These are phyloP conservation scores for Martes martes DNA, from an alignment of 2,113 vertebrate genomes.

Conservation along the genomic window DNA sequence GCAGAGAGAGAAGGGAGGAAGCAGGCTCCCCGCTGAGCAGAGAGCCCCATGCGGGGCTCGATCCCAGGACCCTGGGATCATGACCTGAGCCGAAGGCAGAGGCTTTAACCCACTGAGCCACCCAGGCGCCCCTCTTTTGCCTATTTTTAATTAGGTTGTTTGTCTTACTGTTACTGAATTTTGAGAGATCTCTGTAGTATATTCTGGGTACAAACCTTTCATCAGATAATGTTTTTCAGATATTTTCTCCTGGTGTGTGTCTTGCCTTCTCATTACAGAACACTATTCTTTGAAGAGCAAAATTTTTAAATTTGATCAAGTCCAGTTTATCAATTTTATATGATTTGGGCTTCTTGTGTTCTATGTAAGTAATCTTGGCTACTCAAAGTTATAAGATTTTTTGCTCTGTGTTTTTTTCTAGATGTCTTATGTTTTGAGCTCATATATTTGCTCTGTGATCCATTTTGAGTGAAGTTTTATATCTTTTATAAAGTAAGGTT, in stretches of 20 bases:
- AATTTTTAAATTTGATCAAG: not conserved
- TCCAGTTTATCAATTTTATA: not conserved
- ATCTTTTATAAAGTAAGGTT: not conserved
- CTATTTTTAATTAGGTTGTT: not conserved
- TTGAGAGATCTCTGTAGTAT: not conserved
- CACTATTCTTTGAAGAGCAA: not conserved
- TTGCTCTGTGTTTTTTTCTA: not conserved
- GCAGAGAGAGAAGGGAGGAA: too few species aligned
- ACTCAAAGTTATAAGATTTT: not conserved
- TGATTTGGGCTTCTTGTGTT: not conserved
- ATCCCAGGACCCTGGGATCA: too few species aligned
- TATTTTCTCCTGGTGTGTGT: not conserved
- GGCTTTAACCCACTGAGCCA: too few species aligned
- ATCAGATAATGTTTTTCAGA: not conserved
- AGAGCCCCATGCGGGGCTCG: too few species aligned
- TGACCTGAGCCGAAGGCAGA: too few species aligned
- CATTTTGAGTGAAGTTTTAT: not conserved
- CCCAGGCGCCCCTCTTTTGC: not conserved
- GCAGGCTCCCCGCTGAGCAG: too few species aligned
- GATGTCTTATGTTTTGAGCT: not conserved
- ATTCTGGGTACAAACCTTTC: not conserved
- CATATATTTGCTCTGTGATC: not conserved
- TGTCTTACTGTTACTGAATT: not conserved
- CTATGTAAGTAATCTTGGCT: not conserved
- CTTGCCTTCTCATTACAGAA: not conserved